Percentiles rank a stretch among this genome's conserved stretches.
These are phyloP conservation scores for Mythimna ferrago DNA, from an alignment of 2,888 invertebrate species.

Conservation along the genomic window DNA sequence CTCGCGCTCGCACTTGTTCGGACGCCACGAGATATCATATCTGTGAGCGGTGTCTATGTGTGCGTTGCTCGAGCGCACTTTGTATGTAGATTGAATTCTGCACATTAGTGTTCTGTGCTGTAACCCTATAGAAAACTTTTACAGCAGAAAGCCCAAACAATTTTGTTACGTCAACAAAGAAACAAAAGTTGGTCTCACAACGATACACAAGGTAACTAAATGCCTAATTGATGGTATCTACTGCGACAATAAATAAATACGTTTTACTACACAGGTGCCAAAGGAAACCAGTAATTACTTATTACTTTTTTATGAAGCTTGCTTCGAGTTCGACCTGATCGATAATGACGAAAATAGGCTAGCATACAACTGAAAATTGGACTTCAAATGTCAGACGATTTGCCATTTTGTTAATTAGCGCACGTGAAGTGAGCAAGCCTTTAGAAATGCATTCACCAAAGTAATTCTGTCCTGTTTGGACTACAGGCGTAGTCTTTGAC, in stretches of 20 bases:
- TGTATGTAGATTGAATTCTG: too few relatives aligned
- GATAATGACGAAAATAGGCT: slow-evolving; percentile 65
- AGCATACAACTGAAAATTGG: slow-evolving; percentile 46
- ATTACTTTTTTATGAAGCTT: slow-evolving; percentile 61
- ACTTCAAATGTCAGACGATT: slow-evolving; percentile 55
- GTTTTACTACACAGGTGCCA: slow-evolving; percentile 48
- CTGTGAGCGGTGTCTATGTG: too few relatives aligned
- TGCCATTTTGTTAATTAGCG: slow-evolving; percentile 33
- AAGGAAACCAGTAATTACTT: slow-evolving; percentile 63
- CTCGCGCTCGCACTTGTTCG: too few relatives aligned
- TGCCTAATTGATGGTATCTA: slow-evolving; percentile 43
- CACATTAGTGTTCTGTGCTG: neutral
- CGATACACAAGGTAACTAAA: slow-evolving; percentile 23
- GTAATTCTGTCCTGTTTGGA: slow-evolving; percentile 18
- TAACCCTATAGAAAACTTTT: neutral
- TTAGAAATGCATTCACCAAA: slow-evolving; percentile 20
- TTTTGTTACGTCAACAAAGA: slow-evolving; percentile 21
- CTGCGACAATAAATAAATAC: slow-evolving; percentile 40
- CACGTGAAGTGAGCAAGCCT: slow-evolving; percentile 10
- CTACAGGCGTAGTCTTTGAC: neutral
- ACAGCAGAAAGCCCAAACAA: neutral
- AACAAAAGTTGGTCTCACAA: slow-evolving; percentile 19
- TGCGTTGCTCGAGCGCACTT: too few relatives aligned
- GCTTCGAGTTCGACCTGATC: slow-evolving; percentile 58
- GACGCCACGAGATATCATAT: too few relatives aligned